These are phyloP conservation scores for Sisyra terminalis DNA, from an alignment of 2,888 invertebrate species.

Conservation along the genomic window DNA sequence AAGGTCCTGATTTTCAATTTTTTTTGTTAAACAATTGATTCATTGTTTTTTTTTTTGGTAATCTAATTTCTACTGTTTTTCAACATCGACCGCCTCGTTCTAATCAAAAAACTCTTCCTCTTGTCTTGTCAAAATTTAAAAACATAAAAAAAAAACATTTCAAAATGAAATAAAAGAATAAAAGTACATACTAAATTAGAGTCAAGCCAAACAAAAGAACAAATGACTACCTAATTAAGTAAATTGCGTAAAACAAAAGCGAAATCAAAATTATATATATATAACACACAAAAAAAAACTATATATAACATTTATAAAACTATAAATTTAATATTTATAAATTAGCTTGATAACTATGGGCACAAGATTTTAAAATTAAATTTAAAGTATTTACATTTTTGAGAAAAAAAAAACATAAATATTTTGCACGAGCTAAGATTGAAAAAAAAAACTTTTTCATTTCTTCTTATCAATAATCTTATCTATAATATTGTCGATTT, in stretches of 20 bases:
- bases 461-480: no score
- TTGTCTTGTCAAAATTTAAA: conserved; percentile 18
- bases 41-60: background rate
- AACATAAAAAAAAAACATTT: conserved; percentile 11
- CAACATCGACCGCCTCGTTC: background rate
- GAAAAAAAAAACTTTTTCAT: no score
- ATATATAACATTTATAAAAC: conserved; percentile 8
- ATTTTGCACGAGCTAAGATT: no score
- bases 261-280: conserved; percentile 17
- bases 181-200: conserved; percentile 16
- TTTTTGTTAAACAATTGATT: background rate
- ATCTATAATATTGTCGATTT: no score
- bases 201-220: no score
- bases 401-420: no score
- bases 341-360: conserved; percentile 31
- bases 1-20: no score
- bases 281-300: conserved; percentile 17
- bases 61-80: background rate
- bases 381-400: no score
- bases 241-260: conserved; percentile 20
- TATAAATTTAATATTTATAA: conserved; percentile 16
- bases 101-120: conserved; percentile 1
- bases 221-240: conserved; percentile 10
- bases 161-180: conserved; percentile 9
- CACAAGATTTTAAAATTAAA: conserved; percentile 21